Evolutionary conservation across 30 jellyfish, hydroid and myxozoan genomes (phyloP).

Genomic region (Cassiopea andromeda): DNA sequence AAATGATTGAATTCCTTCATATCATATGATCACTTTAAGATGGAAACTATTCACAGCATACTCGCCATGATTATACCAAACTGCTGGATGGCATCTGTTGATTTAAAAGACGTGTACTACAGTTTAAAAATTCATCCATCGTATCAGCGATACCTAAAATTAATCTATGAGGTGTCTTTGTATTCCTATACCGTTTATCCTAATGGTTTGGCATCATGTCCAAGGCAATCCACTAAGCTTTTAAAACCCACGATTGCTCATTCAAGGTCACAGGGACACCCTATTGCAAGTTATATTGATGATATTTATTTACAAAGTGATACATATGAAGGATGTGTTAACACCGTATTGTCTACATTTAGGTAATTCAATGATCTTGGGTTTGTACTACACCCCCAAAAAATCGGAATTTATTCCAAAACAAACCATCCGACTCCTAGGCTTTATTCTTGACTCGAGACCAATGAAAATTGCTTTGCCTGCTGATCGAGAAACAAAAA

Average conservation of each 20-base stretch:
- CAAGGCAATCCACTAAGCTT: constrained; percentile 47
- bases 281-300: constrained; percentile 27
- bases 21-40: constrained; percentile 55
- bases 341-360: constrained; percentile 12
- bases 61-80: constrained; percentile 28
- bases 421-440: constrained; percentile 26
- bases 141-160: constrained; percentile 29
- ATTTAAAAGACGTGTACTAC: constrained; percentile 38
- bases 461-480: constrained; percentile 24
- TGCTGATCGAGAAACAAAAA: neutral
- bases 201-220: constrained; percentile 50
- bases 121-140: constrained; percentile 22
- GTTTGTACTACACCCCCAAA: constrained; percentile 49
- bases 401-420: constrained; percentile 34
- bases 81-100: constrained; percentile 62
- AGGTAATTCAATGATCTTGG: constrained; percentile 12
- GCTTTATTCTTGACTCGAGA: constrained; percentile 15
- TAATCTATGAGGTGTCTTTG: constrained; percentile 9
- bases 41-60: constrained; percentile 36
- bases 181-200: constrained; percentile 42
- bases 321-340: constrained; percentile 30
- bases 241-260: constrained; percentile 41
- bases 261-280: constrained; percentile 30
- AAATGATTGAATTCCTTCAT: constrained; percentile 25
- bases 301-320: constrained; percentile 15